Base-by-base conservation (phyloP, 2,888 invertebrate genomes). In the Theretra japonica region DNA sequence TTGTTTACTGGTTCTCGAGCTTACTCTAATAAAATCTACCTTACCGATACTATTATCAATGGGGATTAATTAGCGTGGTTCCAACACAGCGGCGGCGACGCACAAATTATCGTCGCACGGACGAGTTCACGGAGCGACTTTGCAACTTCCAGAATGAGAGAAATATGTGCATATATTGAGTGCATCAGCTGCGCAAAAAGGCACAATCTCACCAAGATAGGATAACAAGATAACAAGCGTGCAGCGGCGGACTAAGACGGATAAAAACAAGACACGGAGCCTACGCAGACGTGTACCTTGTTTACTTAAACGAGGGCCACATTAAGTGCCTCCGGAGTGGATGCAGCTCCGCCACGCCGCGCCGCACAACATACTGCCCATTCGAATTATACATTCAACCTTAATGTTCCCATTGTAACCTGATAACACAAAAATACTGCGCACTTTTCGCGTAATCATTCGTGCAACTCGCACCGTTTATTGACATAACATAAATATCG, bases 141-240 rank as follows among this genome's bases (percentile, higher is more conserved):
- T 75, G 77, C 74, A 77, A 76, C 80, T 80, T 82, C 77, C 76
- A 82, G 82, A 83, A 82, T 81, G 81, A 82, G 83, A 82, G 81
- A 83, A 83, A 86, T 86, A 87, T 85, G 86, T 87, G 85, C 86
- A 86, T 87, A 87, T 75, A 87, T 87, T 86, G 83, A 88, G 83
- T 82, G 83, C 85, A 86, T 85, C 85, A 86, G 85, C 83, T 85
- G 85, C 82, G 85, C 90, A 94, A 93, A 93, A 93, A 93, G 91
- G 90, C 85, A 91, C 89, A 92, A 93, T 93, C 92, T 91, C 85
- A 82, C 82, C 86, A 86, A 91, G 94, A 93, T 94, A 93, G 93
- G 92, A 91, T 93, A 94, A 94, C 93, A 93, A 93, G 94, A 93
- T 94, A 94, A 94, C 92, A 89, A 93, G 89, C 92, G 88, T 88